Evolutionary conservation across 2,797 vertebrate species (phyloP), one percentile per base, ranked within the genome.

Genomic region (Lophotriccus pileatus): DNA sequence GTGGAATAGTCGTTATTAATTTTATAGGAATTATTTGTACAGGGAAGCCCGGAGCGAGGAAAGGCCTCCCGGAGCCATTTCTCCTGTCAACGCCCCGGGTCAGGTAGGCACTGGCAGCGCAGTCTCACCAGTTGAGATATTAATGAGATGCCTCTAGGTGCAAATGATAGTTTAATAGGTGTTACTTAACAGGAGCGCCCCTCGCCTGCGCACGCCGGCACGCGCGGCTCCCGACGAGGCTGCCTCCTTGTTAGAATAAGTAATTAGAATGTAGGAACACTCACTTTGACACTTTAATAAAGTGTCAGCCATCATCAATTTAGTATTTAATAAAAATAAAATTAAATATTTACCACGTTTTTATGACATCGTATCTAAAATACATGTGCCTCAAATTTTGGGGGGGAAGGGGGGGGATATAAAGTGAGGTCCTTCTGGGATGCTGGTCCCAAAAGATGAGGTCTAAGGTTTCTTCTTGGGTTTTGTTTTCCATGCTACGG

Each of bases 101-200:
- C 98, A 98, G 98, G 97, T 97, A 95, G 97, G 96, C 97, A 97
- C 98, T 98, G 98, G 98, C 98, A 97, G 98, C 81, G 75, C 97
- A 97, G 98, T 98, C 98, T 97, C 98, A 97, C 98, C 97, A 98
- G 98, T 98, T 97, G 97, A 98, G 98, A 98, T 98, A 99, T 98
- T 99, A 99, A 99, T 99, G 99, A 99, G 99, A 98, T 98, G 99
- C 99, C 99, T 99, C 97, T 97, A 99, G 99, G 99, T 99, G 99
- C 98, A 99, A 99, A 99, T 99, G 98, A 98, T 98, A 97, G 99
- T 99, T 98, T 99, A 99, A 99, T 99, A 99, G 99, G 99, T 99
- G 99, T 99, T 99, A 99, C 98, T 99, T 99, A 98, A 98, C 97
- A 80, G 97, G 97, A 98, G 95, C 87, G 59, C 96, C 97, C 97